Percentiles rank a stretch among this genome's conserved stretches.
phyloP scores from a whole-genome alignment of 2,113 vertebrate species.

The Astur gentilis region DNA sequence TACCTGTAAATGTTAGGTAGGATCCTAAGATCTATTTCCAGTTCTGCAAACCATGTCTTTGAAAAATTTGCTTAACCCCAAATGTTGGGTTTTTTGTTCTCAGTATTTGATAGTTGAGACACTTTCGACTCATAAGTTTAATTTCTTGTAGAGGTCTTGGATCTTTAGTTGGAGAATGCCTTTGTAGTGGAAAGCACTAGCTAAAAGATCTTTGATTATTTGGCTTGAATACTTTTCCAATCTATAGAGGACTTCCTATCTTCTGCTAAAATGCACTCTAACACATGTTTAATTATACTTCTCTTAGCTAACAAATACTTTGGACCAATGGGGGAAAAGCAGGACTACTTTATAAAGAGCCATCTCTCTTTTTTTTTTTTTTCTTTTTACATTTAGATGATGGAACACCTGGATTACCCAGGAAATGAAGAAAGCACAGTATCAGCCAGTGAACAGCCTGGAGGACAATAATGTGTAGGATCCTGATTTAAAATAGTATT shows the following conservation, averaged over 20 bases:
- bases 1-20: background rate
- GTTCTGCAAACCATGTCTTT: background rate
- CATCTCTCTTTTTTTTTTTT: background rate
- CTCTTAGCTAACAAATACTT: conserved; percentile 48
- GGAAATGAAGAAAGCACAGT: conserved; percentile 71
- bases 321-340: background rate
- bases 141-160: background rate
- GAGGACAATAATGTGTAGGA: conserved; percentile 48
- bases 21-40: background rate
- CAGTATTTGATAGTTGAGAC: background rate
- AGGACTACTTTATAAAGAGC: background rate
- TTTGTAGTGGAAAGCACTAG: background rate
- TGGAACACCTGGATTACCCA: conserved; percentile 71
- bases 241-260: background rate
- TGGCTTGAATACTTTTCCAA: background rate
- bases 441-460: conserved; percentile 43
- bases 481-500: background rate
- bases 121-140: background rate
- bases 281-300: conserved; percentile 2
- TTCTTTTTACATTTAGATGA: conserved; percentile 57
- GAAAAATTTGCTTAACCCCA: background rate
- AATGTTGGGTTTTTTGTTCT: background rate
- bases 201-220: background rate
- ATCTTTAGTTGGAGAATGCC: background rate
- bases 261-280: conserved; percentile 40